Evolutionary conservation across 1,140 invertebrate genomes (phyloP).

Genomic region (Zaprionus ornatus): DNA sequence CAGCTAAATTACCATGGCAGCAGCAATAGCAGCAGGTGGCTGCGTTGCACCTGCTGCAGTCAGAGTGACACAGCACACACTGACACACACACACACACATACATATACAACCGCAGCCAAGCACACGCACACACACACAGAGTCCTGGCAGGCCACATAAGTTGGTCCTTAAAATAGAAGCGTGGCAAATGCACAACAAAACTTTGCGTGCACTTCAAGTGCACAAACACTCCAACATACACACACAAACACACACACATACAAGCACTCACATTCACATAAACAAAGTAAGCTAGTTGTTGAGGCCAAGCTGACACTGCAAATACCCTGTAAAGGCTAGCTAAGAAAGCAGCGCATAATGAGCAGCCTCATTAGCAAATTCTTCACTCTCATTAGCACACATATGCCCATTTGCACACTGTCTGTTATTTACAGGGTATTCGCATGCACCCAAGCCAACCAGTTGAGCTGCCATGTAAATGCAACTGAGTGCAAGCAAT

Average conservation of each 20-base stretch:
- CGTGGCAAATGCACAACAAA: constrained; percentile 56
- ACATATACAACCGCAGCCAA: background rate
- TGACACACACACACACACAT: background rate
- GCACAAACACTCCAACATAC: constrained; percentile 21
- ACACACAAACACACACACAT: constrained; percentile 17
- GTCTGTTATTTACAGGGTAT: constrained; percentile 19
- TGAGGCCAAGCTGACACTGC: background rate
- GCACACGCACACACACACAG: background rate
- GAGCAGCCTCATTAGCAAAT: background rate
- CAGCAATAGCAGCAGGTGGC: constrained; percentile 58
- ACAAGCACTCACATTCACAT: background rate
- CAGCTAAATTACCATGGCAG: constrained; percentile 44
- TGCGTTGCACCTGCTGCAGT: background rate
- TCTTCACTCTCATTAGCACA: background rate
- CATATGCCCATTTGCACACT: background rate
- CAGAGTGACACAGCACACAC: constrained; percentile 25
- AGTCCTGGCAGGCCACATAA: constrained; percentile 22
- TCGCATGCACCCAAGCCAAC: constrained; percentile 1
- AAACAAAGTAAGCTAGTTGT: background rate
- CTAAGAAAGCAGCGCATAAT: background rate
- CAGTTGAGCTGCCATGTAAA: constrained; percentile 39
- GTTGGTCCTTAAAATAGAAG: constrained; percentile 50
- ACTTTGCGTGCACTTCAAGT: constrained; percentile 56
- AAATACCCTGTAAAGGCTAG: background rate
- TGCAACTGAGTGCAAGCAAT: constrained; percentile 43